Evolutionary conservation across 1,140 invertebrate species (phyloP), one percentile per base, ranked within the genome.

Genomic region (Mamestra configurata): DNA sequence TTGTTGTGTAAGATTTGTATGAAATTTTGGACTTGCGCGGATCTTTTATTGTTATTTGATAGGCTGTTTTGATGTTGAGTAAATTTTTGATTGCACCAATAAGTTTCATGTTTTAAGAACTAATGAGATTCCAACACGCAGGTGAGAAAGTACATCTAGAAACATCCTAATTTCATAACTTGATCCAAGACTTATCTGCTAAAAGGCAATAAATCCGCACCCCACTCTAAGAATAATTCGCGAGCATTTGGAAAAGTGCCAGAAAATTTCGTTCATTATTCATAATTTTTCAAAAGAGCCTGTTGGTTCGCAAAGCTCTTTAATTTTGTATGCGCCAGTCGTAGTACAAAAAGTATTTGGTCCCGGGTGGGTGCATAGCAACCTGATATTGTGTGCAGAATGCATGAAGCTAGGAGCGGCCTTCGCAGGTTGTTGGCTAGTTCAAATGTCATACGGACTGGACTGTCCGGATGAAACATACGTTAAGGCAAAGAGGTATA

Each of bases 321-420:
- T 37, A 73, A 57, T 43, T 57, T 40, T 37, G 20, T 18, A 40
- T 73, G n/a, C 37, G 15, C 59, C 18, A 68, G 37, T 68, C 40
- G 37, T 46, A 59, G 31, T 7, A 31, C 49, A 73, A 72, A 55
- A 72, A 31, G 31, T 53, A 10, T 24, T 55, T 22, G 49, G 72
- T 61, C 55, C 18, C 35, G 31, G 31, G 35, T 61, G 31, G 49
- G 8, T 57, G 72, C 15, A 35, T 46, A 46, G 79, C 35, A 18
- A 80, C 40, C 35, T 61, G 79, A 80, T 68, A 79, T 68, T 79
- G 72, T 80, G 84, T 82, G 82, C 82, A 84, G 75, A 80, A 81
- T 82, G 84, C 84, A 83, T 84, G 81, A 85, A 81, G 79, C 53
- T 37, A n/a, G 61, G 7, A 37, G 22, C 51, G 53, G 37, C 86